Evolutionary conservation across 1,140 invertebrate genomes (phyloP), one percentile per base, ranked within the genome.

Genomic region (Kradibia gibbosae): DNA sequence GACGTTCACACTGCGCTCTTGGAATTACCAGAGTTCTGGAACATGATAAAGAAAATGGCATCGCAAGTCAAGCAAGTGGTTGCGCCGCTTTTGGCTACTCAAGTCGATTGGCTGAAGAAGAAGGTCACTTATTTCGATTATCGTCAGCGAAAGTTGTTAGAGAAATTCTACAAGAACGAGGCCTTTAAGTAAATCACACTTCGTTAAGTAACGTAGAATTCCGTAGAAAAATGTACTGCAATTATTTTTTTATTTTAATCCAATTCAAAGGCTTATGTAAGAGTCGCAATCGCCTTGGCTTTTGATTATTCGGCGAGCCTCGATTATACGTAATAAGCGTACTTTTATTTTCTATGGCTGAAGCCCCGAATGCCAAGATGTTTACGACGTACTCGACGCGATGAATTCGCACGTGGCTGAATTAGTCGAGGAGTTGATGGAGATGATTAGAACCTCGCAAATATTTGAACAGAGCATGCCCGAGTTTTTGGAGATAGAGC

Each of bases 11-110:
- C 93, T 80, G 90, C 93, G 89, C 86, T 94, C 55, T 90, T 95
- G 89, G 94, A 96, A 86, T 89, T 99, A 42, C 98, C 98, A 0
- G 96, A 98, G 84, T 93, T 94, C 84, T 99, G 98, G 98, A 93
- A 90, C 45, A 95, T 95, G 81, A 93, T 96, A n/a, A 97, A 98
- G 89, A 97, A 98, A 89, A 88, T 94, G 81, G 94, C 96, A 10
- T 93, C 96, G 8, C 94, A 95, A 73, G 94, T 96, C n/a, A 98
- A 97, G 88, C 96, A 98, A 88, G 92, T 94, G 39, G 96, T 98
- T 50, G 95, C 94, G 17, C 97, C 97, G 39, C 89, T 96, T 22
- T 93, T 95, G 86, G 93, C 94, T 39, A 93, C 91, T 82, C 94
- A 96, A 88, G 94, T 94, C 0, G 92, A 93, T 42, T 92, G 93